Conservation (phyloP, 2,113 vertebrate genomes). For the Brachionichthys hirsutus region DNA sequence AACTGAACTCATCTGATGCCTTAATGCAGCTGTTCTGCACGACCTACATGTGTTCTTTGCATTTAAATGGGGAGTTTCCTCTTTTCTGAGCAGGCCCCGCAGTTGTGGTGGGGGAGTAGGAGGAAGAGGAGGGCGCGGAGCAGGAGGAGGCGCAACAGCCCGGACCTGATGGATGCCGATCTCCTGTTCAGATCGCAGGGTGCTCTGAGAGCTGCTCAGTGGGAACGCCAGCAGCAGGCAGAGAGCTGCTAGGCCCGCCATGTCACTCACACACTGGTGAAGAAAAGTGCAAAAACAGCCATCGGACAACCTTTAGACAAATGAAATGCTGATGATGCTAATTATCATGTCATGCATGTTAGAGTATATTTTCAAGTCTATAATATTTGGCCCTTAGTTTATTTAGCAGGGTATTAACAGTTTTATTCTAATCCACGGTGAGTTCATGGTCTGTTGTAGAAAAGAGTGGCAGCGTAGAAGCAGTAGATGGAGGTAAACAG, state of each 20-base stretch:
- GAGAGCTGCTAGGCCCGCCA: constrained; percentile 46
- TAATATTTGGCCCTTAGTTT: too few relatives aligned
- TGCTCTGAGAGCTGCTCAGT: constrained; percentile 59
- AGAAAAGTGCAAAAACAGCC: neutral
- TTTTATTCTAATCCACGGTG: too few relatives aligned
- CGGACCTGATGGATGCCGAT: constrained; percentile 24
- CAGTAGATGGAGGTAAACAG: too few relatives aligned
- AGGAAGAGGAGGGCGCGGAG: neutral
- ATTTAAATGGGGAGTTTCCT: constrained; percentile 39
- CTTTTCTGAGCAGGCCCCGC: constrained; percentile 30
- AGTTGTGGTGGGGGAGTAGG: constrained; percentile 25
- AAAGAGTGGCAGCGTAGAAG: too few relatives aligned
- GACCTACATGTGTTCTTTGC: constrained; percentile 58
- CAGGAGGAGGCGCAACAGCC: constrained; percentile 4
- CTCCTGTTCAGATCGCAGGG: constrained; percentile 47
- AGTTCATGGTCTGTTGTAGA: too few relatives aligned
- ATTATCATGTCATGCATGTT: too few relatives aligned
- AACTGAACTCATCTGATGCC: neutral
- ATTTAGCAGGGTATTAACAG: too few relatives aligned
- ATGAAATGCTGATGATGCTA: too few relatives aligned
- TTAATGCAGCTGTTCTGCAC: neutral
- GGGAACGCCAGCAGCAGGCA: constrained; percentile 58
- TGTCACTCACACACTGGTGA: constrained; percentile 13
- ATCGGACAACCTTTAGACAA: too few relatives aligned
- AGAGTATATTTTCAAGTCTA: too few relatives aligned